These are phyloP conservation scores for Vidua chalybeata DNA, from an alignment of 2,113 vertebrate species.

Conservation along the genomic window DNA sequence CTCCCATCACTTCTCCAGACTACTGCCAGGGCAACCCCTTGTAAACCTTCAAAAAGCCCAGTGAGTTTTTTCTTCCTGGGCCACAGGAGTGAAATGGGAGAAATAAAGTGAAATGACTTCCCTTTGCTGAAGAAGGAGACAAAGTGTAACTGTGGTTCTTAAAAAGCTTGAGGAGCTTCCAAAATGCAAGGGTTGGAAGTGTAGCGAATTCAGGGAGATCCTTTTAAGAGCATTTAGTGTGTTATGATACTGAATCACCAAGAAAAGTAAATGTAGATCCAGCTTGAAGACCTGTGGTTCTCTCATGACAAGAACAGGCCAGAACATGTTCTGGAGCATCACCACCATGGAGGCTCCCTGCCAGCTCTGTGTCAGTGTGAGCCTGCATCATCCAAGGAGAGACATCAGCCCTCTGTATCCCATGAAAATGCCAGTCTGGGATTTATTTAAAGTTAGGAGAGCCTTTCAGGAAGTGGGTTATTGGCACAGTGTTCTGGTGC, in stretches of 20 bases:
- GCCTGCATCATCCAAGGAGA: not conserved
- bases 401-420: accelerated
- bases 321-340: not conserved
- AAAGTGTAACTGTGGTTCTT: not conserved
- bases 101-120: not conserved
- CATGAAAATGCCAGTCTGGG: not conserved
- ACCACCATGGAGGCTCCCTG: not conserved
- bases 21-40: not conserved
- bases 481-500: not conserved
- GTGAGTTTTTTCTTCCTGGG: not conserved
- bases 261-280: not conserved
- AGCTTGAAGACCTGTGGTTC: not conserved
- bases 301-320: not conserved
- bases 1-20: not conserved
- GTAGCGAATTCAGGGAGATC: not conserved
- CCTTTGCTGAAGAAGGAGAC: not conserved
- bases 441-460: not conserved
- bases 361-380: not conserved
- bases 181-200: not conserved
- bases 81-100: not conserved
- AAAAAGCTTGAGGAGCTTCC: not conserved
- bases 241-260: not conserved
- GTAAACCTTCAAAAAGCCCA: not conserved
- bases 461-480: not conserved
- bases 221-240: not conserved